Evolutionary conservation across 2,888 invertebrate species (phyloP), one percentile per base, ranked within the genome.

Genomic region (Stenodera caucasica): DNA sequence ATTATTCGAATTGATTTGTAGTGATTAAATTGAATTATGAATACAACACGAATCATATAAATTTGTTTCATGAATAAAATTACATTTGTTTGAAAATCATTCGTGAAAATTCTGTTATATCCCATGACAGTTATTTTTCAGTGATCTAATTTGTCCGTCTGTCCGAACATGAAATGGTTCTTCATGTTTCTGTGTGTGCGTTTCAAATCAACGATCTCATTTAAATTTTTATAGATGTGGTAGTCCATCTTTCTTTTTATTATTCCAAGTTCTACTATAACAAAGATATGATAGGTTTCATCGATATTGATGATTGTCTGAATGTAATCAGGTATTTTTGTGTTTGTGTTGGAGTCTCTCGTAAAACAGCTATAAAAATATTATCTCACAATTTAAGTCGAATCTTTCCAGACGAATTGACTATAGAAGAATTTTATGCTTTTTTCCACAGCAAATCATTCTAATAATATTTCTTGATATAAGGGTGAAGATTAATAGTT

Each of bases 291-390:
- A 66, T 64, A 64, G 67, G 69, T 68, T 67, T 66, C 68, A 69
- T 69, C 66, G 55, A 60, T 69, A 71, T 70, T 71, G 70, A 69
- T n/a, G 68, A 64, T 56, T 57, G 61, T 33, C 67, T 63, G 9
- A 64, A 70, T 70, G 67, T 68, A 71, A 71, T 71, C 71, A 70
- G 69, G 69, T 68, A 65, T 29, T 6, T 29, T 8, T 29, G 69
- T 68, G 69, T 63, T 51, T 63, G 58, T 35, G 15, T 40, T 15
- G 2, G 11, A 40, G 14, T 69, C 65, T 68, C 66, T 69, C 70
- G 67, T 71, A 72, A 72, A 71, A 69, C 65, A 57, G 66, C 66
- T 64, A 69, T 72, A 70, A 70, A 70, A 71, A 69, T 72, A 73
- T 72, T 70, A 71, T 72, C 69, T 37, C 15, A 5, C 2, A 15